Conservation (phyloP, 2,113 vertebrate species). For the Vidua chalybeata region DNA sequence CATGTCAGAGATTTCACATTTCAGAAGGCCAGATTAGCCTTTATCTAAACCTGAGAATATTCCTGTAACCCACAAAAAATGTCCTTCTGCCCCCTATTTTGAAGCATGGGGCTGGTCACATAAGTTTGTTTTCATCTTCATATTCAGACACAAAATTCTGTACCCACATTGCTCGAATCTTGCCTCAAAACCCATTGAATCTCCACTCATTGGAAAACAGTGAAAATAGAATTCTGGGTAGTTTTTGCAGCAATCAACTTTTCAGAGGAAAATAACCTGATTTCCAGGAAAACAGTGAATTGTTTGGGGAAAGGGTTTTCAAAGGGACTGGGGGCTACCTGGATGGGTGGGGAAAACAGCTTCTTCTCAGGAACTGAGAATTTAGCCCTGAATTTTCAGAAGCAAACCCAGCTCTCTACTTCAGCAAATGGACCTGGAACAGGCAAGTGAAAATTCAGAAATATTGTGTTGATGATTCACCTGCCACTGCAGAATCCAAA, state of each 20-base stretch:
- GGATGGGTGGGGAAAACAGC: not conserved
- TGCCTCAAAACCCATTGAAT: not conserved
- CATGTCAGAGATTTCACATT: not conserved
- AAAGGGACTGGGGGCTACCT: not conserved
- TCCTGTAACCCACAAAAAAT: not conserved
- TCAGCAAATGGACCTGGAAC: not conserved
- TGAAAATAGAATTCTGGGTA: not conserved
- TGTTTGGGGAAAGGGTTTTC: not conserved
- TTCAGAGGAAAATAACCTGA: not conserved
- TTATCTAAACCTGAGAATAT: not conserved
- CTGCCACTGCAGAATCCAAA: not conserved
- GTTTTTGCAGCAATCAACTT: not conserved
- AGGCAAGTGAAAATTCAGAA: not conserved
- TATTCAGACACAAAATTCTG: not conserved
- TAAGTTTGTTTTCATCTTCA: not conserved
- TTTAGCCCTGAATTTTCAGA: not conserved
- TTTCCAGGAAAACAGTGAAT: not conserved
- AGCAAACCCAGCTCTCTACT: not conserved
- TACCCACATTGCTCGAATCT: not conserved
- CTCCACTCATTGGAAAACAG: not conserved
- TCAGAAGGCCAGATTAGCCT: not conserved
- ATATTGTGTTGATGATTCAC: not conserved
- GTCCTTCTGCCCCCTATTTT: accelerated
- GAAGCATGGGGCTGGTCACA: not conserved
- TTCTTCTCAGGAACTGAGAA: not conserved